A percentile compares a stretch with the other conserved stretches of the same genome.
Conservation (phyloP, 2,888 invertebrate genomes). For the Thymelicus lineola region DNA sequence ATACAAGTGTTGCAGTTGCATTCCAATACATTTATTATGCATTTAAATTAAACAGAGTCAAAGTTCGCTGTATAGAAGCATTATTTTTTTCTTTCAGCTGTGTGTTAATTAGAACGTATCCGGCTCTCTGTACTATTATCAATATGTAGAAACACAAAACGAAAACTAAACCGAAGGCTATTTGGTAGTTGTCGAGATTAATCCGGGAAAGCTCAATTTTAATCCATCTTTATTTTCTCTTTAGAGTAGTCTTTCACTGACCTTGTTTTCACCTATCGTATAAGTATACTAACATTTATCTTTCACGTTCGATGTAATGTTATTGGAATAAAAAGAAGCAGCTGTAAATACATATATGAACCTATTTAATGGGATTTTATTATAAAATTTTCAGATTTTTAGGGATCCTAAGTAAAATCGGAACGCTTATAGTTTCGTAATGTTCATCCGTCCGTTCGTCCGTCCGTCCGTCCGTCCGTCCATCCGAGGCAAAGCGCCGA, state of each 20-base stretch:
- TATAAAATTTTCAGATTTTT: no score
- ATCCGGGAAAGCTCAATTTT: not conserved
- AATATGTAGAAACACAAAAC: not conserved
- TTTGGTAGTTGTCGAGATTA: slow-evolving; percentile 1
- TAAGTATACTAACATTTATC: not conserved
- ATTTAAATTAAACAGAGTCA: no score
- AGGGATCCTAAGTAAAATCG: no score
- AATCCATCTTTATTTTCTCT: not conserved
- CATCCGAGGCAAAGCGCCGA: no score
- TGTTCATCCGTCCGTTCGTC: no score
- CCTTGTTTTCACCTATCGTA: not conserved
- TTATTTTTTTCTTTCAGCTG: not conserved
- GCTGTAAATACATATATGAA: no score
- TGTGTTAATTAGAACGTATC: not conserved
- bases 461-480: no score
- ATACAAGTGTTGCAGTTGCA: no score
- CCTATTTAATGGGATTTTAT: no score
- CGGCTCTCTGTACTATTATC: not conserved
- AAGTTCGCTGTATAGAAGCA: not conserved
- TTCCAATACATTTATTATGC: no score
- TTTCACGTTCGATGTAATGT: not conserved
- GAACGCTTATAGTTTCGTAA: no score
- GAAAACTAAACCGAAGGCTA: not conserved
- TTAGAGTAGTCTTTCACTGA: not conserved
- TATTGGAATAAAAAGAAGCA: not conserved